Percentiles rank a stretch among this genome's conserved stretches.
Evolutionary conservation across 1,140 invertebrate species (phyloP).

Genomic region (Diplogasteroides magnus): DNA sequence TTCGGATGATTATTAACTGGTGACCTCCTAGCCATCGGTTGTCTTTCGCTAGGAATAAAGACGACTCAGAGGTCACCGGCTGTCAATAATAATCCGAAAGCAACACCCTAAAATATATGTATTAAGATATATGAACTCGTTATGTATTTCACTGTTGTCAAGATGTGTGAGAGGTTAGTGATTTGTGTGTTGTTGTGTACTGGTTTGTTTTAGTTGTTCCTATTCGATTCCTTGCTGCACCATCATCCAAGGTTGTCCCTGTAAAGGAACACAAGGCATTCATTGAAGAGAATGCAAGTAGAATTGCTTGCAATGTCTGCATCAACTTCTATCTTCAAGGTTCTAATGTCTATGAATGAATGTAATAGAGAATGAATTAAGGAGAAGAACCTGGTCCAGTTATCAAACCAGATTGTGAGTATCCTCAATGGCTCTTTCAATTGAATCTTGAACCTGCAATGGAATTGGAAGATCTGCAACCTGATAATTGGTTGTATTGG

Average conservation of each 20-base stretch:
- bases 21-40: too few species aligned
- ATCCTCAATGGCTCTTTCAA: constrained; percentile 34
- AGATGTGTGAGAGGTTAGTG: too few species aligned
- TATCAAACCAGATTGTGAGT: constrained; percentile 31
- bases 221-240: constrained; percentile 15
- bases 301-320: constrained; percentile 29
- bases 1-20: too few species aligned
- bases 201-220: too few species aligned
- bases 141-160: too few species aligned
- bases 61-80: too few species aligned
- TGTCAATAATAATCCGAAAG: too few species aligned
- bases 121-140: too few species aligned
- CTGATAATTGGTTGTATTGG: constrained; percentile 34
- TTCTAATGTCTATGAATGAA: background rate
- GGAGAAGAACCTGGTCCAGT: constrained; percentile 34
- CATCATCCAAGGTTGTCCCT: constrained; percentile 21
- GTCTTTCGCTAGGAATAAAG: too few species aligned
- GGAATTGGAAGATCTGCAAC: constrained; percentile 30
- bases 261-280: constrained; percentile 33
- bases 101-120: too few species aligned
- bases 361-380: constrained; percentile 16
- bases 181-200: too few species aligned
- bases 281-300: constrained; percentile 28
- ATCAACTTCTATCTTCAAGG: constrained; percentile 34
- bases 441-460: constrained; percentile 22